phyloP scores from a whole-genome alignment of 2,888 invertebrate genomes.

The Andrena minutula region DNA sequence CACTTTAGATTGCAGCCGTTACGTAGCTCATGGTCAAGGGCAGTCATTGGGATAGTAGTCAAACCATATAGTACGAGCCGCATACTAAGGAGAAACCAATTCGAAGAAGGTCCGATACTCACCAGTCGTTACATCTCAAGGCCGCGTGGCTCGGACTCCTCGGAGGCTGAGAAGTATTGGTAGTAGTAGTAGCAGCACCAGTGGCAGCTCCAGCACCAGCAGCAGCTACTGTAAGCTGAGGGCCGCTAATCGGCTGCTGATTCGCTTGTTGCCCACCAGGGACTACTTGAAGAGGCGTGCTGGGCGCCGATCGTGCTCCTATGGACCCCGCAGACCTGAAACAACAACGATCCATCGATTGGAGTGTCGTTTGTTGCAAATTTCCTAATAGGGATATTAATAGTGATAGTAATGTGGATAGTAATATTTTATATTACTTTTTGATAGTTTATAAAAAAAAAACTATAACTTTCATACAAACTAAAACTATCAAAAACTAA shows the following conservation, averaged over 20 bases:
- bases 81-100: conserved; percentile 13
- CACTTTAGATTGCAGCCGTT: no score
- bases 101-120: conserved; percentile 29
- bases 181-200: no score
- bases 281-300: conserved; percentile 87
- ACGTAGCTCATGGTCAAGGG: no score
- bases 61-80: background rate
- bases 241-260: conserved; percentile 75
- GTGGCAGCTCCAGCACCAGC: conserved; percentile 27
- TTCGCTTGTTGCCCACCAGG: conserved; percentile 79
- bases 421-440: no score
- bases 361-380: background rate
- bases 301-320: conserved; percentile 90
- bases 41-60: background rate
- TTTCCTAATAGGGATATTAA: no score
- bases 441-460: no score
- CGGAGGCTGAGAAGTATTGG: conserved; percentile 76
- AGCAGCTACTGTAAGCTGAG: conserved; percentile 77
- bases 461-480: no score
- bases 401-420: no score
- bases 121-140: conserved; percentile 82
- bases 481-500: no score
- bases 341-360: background rate
- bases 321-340: conserved; percentile 87
- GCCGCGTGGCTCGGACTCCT: conserved; percentile 84